phyloP scores from a whole-genome alignment of 2,797 vertebrate species.

The Acanthopagrus latus region DNA sequence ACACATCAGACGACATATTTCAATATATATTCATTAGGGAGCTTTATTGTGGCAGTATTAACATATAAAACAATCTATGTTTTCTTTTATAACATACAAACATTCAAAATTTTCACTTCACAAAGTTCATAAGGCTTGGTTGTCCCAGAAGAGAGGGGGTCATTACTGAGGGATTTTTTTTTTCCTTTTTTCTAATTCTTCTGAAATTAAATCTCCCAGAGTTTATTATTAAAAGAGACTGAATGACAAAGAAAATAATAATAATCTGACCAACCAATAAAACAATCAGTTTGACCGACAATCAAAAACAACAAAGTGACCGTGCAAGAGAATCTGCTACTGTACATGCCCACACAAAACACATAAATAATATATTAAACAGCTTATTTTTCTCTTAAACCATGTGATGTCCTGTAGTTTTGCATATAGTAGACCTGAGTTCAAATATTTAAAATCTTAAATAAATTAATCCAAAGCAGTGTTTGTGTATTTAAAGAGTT shows the following conservation, averaged over 20 bases:
- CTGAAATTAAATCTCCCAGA: slow-evolving; percentile 89
- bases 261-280: slow-evolving; percentile 41
- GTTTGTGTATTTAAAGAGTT: slow-evolving; percentile 34
- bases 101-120: slow-evolving; percentile 94
- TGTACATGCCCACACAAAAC: slow-evolving; percentile 79
- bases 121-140: slow-evolving; percentile 96
- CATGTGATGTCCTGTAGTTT: slow-evolving; percentile 67
- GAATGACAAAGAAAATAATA: slow-evolving; percentile 85
- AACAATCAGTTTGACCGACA: slow-evolving; percentile 83
- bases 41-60: slow-evolving; percentile 95
- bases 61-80: slow-evolving; percentile 97
- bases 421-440: slow-evolving; percentile 83
- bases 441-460: slow-evolving; percentile 79
- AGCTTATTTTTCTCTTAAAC: slow-evolving; percentile 55
- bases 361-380: slow-evolving; percentile 64
- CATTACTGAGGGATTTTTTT: slow-evolving; percentile 56
- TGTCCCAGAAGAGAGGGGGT: slow-evolving; percentile 87
- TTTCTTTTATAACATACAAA: slow-evolving; percentile 93
- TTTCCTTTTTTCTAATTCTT: slow-evolving; percentile 80
- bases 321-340: slow-evolving; percentile 86
- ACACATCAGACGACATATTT: slow-evolving; percentile 40
- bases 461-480: slow-evolving; percentile 59
- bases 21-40: slow-evolving; percentile 82
- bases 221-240: slow-evolving; percentile 88
- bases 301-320: slow-evolving; percentile 82